phyloP scores from a whole-genome alignment of 2,797 vertebrate genomes.

The Erethizon dorsatum region DNA sequence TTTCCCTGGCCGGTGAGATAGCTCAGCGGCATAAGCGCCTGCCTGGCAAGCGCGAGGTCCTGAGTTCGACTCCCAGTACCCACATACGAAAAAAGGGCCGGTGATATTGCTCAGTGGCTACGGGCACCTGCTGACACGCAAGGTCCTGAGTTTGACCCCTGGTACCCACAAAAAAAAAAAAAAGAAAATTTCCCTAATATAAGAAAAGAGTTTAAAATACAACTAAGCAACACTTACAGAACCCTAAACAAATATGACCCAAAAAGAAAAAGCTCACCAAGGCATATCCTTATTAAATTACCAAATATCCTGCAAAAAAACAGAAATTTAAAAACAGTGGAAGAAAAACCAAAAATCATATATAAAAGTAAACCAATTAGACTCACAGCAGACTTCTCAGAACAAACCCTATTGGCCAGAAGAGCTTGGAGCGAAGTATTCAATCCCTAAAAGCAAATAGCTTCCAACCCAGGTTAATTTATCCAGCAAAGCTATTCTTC shows the following conservation, averaged over 20 bases:
- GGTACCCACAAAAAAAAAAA: too few species aligned
- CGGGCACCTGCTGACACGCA: too few species aligned
- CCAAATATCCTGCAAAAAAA: not conserved
- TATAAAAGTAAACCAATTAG: not conserved
- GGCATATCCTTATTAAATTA: not conserved
- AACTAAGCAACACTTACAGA: not conserved
- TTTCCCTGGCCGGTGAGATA: too few species aligned
- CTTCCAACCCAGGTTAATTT: not conserved
- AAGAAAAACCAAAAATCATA: not conserved
- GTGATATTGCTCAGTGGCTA: too few species aligned
- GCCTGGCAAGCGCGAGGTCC: too few species aligned
- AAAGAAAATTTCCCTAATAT: not conserved
- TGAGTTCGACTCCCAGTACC: too few species aligned
- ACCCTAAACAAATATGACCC: not conserved
- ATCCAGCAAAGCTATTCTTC: not conserved
- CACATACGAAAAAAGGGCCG: too few species aligned
- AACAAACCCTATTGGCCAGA: not conserved
- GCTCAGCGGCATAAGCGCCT: too few species aligned
- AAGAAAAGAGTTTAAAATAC: not conserved
- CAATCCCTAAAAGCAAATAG: not conserved
- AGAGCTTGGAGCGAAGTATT: not conserved
- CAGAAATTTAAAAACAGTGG: not conserved
- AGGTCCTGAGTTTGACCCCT: too few species aligned
- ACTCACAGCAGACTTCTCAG: not conserved
- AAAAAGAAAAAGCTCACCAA: not conserved